Evolutionary conservation across 1,140 invertebrate genomes (phyloP), one percentile per base, ranked within the genome.

Genomic region (Danaus melanippus): DNA sequence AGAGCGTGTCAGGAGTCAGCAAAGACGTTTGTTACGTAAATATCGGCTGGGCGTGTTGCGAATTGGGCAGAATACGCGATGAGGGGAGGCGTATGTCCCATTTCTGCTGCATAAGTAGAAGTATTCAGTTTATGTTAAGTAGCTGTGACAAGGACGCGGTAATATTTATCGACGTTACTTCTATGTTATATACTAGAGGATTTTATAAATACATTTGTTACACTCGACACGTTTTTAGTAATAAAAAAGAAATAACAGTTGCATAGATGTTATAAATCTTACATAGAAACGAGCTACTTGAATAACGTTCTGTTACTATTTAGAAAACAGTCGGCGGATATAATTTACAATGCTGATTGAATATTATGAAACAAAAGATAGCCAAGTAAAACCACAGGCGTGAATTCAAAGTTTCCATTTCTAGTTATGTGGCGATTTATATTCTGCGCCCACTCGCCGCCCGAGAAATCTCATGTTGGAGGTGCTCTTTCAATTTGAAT

Each of bases 401-500:
- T 77, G 75, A 77, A 84, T 86, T 80, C 76, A 70, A 76, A 77
- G 74, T 76, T 79, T 81, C 79, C 74, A 80, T 82, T 81, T 79
- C 77, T 79, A 76, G 84, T 86, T 86, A 85, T 86, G 71, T 78
- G 80, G 73, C 84, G 84, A 86, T 86, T 86, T 86, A 86, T 86
- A 86, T 86, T 86, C 82, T 79, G 76, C 75, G 76, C 82, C 82
- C 79, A 84, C 82, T 83, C 84, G 79, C 82, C 76, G 80, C 70
- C 82, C 80, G 75, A 85, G 82, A 83, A 85, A 87, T 87, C 82
- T 84, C 81, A 81, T 84, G 82, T 85, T 81, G 75, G 80, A 83
- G 82, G 81, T 84, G 84, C 82, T 87, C 84, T 87, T 87, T 87
- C 84, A 87, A 87, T 87, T 87, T 87, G 84, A 87, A 87, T 85